Conservation (phyloP, 2,888 invertebrate species). For the Microdon myrmicae region DNA sequence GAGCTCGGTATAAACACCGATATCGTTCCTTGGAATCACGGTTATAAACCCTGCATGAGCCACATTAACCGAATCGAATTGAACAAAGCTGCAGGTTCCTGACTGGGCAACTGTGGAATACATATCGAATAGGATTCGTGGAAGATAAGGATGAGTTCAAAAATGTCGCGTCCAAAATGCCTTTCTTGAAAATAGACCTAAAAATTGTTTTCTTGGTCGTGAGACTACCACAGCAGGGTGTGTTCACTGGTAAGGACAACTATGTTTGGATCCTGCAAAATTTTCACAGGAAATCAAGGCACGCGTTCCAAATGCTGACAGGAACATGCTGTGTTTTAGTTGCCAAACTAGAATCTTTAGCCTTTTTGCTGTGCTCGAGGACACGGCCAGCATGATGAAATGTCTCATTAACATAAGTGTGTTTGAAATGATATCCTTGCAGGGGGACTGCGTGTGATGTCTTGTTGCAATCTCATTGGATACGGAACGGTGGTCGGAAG, state of each 20-base stretch:
- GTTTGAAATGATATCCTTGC: conserved; percentile 33
- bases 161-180: conserved; percentile 28
- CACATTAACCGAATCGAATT: conserved; percentile 41
- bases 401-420: conserved; percentile 51
- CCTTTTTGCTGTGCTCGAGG: conserved; percentile 27
- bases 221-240: conserved; percentile 36
- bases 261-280: conserved; percentile 28
- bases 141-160: conserved; percentile 29
- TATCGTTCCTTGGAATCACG: conserved; percentile 37
- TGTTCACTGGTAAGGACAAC: conserved; percentile 12
- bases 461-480: conserved; percentile 4
- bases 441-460: conserved; percentile 14
- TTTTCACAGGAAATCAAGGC: conserved; percentile 37
- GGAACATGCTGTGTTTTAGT: conserved; percentile 41
- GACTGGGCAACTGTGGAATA: neutral
- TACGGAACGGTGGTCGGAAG: conserved; percentile 17
- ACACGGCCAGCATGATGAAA: conserved; percentile 46
- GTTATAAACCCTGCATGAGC: conserved; percentile 43
- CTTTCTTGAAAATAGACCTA: conserved; percentile 11
- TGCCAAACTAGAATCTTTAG: conserved; percentile 18
- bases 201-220: conserved; percentile 19
- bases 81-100: conserved; percentile 23
- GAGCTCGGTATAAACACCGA: neutral
- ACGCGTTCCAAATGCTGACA: conserved; percentile 34
- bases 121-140: conserved; percentile 14